A percentile compares a stretch with the other conserved stretches of the same genome.
These are phyloP conservation scores for Eupeodes latifasciatus DNA, from an alignment of 2,888 invertebrate genomes.

Conservation along the genomic window DNA sequence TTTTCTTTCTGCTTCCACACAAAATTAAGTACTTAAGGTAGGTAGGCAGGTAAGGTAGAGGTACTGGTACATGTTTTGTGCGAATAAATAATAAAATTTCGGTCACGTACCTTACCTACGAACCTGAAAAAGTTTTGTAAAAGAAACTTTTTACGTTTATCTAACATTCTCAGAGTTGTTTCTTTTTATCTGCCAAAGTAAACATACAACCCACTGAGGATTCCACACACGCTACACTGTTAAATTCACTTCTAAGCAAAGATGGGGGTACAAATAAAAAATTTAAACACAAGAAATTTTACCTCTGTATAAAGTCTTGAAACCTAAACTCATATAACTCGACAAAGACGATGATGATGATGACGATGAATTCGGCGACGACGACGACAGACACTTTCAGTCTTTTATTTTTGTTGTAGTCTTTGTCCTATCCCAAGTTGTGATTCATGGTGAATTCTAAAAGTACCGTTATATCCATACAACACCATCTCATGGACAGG, in stretches of 20 bases:
- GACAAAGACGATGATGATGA: background rate
- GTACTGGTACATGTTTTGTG: background rate
- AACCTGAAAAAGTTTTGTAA: conserved; percentile 21
- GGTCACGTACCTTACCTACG: conserved; percentile 54
- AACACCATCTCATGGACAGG: background rate
- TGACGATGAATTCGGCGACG: background rate
- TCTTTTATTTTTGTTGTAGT: conserved; percentile 15
- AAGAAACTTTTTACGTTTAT: conserved; percentile 58
- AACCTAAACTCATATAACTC: conserved; percentile 28
- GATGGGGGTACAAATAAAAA: background rate
- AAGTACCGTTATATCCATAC: background rate
- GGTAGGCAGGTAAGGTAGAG: no score
- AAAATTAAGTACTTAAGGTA: conserved; percentile 13
- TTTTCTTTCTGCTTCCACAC: conserved; percentile 5
- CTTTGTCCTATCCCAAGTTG: background rate
- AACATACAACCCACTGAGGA: conserved; percentile 19
- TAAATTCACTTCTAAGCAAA: conserved; percentile 31
- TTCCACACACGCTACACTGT: conserved; percentile 16
- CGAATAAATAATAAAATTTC: conserved; percentile 52
- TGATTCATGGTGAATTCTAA: conserved; percentile 8
- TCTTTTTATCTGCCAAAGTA: conserved; percentile 14
- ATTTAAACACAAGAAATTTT: conserved; percentile 1
- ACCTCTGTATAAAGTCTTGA: background rate
- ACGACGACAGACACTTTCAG: conserved; percentile 26
- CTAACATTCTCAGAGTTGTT: background rate